These are phyloP conservation scores for Asarcornis scutulata DNA, from an alignment of 2,113 vertebrate species.

Conservation along the genomic window DNA sequence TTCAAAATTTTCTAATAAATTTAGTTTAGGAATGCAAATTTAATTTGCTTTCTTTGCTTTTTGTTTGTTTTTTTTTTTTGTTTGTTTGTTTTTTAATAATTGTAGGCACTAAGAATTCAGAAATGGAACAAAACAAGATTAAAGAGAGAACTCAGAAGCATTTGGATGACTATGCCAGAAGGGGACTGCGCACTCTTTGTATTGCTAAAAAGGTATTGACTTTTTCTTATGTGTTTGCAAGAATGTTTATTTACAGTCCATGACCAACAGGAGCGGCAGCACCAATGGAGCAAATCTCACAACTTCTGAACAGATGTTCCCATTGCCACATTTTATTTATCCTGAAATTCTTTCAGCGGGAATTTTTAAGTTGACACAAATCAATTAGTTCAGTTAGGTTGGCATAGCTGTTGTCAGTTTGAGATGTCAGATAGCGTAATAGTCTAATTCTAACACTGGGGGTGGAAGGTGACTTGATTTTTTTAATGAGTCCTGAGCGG, in stretches of 20 bases:
- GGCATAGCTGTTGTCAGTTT: not conserved
- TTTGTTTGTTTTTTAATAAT: not conserved
- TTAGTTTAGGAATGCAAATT: not conserved
- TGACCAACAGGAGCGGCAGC: not conserved
- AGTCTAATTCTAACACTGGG: not conserved
- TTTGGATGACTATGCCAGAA: constrained; percentile 88
- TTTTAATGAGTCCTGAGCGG: not conserved
- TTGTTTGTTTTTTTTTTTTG: not conserved
- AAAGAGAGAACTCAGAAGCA: constrained; percentile 85
- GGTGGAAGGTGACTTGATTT: not conserved
- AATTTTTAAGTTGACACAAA: not conserved
- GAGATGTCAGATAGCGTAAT: not conserved
- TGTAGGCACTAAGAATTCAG: constrained; percentile 46
- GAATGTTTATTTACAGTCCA: not conserved
- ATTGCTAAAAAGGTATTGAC: constrained; percentile 88
- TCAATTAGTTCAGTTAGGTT: not conserved
- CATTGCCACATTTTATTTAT: not conserved
- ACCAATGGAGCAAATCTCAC: not conserved
- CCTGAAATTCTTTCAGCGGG: not conserved
- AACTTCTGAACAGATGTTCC: not conserved
- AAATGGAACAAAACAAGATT: constrained; percentile 65
- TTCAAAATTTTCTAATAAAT: not conserved
- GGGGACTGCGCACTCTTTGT: constrained; percentile 92
- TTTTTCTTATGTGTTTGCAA: not conserved
- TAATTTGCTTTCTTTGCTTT: not conserved